Evolutionary conservation across 2,888 invertebrate genomes (phyloP), one percentile per base, ranked within the genome.

Genomic region (Elmis aenea): DNA sequence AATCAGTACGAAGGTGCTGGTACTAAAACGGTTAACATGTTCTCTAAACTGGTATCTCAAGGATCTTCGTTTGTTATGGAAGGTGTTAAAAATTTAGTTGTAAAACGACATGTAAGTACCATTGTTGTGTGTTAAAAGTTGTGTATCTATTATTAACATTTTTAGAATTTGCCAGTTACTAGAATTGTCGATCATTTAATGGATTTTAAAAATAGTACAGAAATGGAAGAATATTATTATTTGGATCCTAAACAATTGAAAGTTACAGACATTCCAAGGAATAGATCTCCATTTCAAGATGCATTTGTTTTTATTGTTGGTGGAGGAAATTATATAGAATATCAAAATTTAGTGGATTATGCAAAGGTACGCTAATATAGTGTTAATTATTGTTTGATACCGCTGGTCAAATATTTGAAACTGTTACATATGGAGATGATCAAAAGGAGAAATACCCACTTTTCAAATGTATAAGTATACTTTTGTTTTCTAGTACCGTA

Each of bases 11-110:
- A 94, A 62, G 88, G 88, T 13, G 86, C 86, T 6, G 94, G 93
- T 13, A 94, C 94, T 0, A 94, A 92, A 70, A 96, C 96, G 1
- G 91, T 94, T 1, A 90, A 87, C 43, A 97, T 99, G 97, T 96
- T 99, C 70, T 93, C 94, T 5, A 99, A 97, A 68, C 75, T 99
- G 34, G 89, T 99, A 57, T 89, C 89, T 5, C 94, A 96, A 63
- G 95, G 96, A 12, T 97, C 96, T 0, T 91, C 92, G 18, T 96
- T 99, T 66, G 95, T 99, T 0, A 99, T 99, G 96, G 99, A 99
- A 69, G 99, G 96, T 20, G 96, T 97, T 1, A 94, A 96, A 69
- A 99, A 99, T 74, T 79, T 99, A 56, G 97, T 97, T 10, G 91
- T 99, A 5, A 99, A 99, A 69, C 85, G 90, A 72, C 96, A 99